Percentiles rank a stretch among this genome's conserved stretches.
These are phyloP conservation scores for Centropyge bicolor DNA, from an alignment of 2,797 vertebrate species.

Conservation along the genomic window DNA sequence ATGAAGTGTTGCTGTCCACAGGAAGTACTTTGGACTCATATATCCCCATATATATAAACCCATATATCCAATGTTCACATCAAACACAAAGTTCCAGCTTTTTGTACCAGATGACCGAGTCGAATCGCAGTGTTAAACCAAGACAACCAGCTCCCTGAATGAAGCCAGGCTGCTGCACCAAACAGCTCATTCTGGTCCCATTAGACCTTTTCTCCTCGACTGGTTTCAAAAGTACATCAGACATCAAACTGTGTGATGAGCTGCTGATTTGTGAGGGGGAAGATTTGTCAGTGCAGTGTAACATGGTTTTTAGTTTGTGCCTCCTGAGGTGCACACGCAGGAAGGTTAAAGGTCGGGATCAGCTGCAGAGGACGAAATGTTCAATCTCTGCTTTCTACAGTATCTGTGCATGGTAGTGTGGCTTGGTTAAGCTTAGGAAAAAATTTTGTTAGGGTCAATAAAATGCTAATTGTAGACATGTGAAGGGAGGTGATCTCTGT, in stretches of 20 bases:
- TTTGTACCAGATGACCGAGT: not conserved
- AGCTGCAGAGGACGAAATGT: not conserved
- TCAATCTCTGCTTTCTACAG: not conserved
- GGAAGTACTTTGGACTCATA: not conserved
- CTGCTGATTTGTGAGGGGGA: not conserved
- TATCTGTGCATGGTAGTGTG: not conserved
- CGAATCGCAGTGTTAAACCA: not conserved
- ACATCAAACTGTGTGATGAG: not conserved
- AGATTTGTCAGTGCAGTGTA: not conserved
- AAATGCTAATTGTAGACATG: not conserved
- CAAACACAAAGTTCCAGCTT: not conserved
- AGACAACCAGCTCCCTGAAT: not conserved
- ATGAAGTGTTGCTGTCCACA: not conserved
- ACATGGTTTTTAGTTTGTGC: not conserved
- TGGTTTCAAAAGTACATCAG: not conserved
- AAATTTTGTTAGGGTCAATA: not conserved
- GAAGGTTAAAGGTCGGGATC: constrained; percentile 10
- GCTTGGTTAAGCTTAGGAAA: not conserved
- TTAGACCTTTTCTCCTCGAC: not conserved
- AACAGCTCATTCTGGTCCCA: constrained; percentile 6
- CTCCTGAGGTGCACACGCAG: not conserved
- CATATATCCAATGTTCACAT: not conserved
- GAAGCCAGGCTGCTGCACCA: constrained; percentile 2
- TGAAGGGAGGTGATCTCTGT: not conserved
- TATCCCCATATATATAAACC: too few species aligned